Conservation (phyloP, 1,140 invertebrate genomes). For the Helicoverpa armigera region DNA sequence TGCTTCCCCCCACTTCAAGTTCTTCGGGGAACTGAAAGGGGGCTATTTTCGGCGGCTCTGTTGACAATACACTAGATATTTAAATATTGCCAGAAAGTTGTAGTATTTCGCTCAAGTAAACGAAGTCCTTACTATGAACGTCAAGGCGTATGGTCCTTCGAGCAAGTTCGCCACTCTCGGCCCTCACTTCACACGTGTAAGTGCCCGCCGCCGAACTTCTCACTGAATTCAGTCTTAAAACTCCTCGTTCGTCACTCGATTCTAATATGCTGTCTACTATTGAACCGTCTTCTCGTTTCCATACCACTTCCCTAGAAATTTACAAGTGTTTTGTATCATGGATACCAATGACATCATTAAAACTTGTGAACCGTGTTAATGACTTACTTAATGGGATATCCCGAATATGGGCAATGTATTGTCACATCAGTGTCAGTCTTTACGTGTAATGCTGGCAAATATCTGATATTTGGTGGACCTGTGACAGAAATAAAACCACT, state of each 20-base stretch:
- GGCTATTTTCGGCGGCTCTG: constrained; percentile 82
- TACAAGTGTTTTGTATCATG: no score
- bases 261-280: constrained; percentile 70
- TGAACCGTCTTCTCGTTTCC: constrained; percentile 78
- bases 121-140: constrained; percentile 79
- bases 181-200: constrained; percentile 82
- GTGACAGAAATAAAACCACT: constrained; percentile 46
- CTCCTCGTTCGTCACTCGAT: constrained; percentile 72
- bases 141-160: constrained; percentile 79
- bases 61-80: constrained; percentile 46
- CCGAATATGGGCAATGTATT: constrained; percentile 94
- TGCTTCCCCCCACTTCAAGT: constrained; percentile 82
- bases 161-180: constrained; percentile 80
- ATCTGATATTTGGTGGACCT: constrained; percentile 94
- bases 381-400: constrained; percentile 91
- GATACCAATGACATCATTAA: no score
- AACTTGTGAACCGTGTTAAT: no score
- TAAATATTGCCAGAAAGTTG: constrained; percentile 20
- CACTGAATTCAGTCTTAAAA: constrained; percentile 71
- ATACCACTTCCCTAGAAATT: constrained; percentile 78
- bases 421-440: constrained; percentile 92
- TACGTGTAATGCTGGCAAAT: constrained; percentile 92
- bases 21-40: constrained; percentile 83
- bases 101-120: neutral
- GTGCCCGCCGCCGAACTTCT: constrained; percentile 72